Percentiles rank a stretch among this genome's conserved stretches.
Conservation (phyloP, 2,113 vertebrate genomes). For the Pterocles gutturalis region DNA sequence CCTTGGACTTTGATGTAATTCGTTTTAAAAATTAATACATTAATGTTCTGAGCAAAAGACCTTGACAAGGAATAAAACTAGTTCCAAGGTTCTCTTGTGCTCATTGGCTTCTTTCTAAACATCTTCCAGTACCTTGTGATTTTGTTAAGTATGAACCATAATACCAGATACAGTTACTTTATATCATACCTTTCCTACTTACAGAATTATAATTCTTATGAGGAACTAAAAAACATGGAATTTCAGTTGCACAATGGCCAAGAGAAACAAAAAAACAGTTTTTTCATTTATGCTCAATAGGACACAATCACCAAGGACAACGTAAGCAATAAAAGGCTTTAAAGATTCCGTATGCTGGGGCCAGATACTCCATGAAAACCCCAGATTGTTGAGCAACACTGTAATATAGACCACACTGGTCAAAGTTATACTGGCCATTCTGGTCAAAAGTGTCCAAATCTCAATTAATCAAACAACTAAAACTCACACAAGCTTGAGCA, state of each 20-base stretch:
- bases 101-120: background rate
- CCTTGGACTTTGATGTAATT: background rate
- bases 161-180: background rate
- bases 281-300: background rate
- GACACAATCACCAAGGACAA: background rate
- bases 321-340: background rate
- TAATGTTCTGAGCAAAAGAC: background rate
- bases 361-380: background rate
- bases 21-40: background rate
- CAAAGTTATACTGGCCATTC: too few species aligned
- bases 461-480: background rate
- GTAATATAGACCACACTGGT: background rate
- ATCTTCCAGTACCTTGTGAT: background rate
- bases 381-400: background rate
- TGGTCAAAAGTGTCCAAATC: fast-evolving
- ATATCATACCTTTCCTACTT: background rate
- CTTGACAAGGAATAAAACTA: background rate
- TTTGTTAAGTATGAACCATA: background rate
- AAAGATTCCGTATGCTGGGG: background rate
- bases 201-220: background rate
- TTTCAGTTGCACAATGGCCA: background rate
- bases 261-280: background rate
- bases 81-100: background rate
- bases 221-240: background rate
- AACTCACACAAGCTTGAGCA: background rate